Percentiles rank a stretch among this genome's conserved stretches.
Conservation (phyloP, 2,113 vertebrate species). For the Arenaria interpres region DNA sequence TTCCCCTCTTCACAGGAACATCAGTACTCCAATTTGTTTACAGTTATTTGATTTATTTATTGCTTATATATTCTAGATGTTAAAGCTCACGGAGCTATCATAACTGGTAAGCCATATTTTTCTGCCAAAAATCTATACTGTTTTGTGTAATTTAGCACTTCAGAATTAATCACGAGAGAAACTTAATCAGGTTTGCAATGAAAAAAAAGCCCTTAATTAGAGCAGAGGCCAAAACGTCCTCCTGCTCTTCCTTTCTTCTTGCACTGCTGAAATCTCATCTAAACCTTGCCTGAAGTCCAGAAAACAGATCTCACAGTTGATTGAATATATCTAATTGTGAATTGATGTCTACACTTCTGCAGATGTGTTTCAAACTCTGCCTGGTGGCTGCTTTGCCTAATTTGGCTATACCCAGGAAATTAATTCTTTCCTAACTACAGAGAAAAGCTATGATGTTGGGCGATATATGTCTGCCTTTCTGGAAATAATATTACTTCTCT, state of each 20-base stretch:
- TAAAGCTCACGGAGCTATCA: neutral
- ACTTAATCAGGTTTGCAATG: neutral
- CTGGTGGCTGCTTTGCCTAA: conserved; percentile 6
- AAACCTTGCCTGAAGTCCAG: conserved; percentile 49
- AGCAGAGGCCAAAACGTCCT: conserved; percentile 7
- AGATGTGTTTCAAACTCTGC: neutral
- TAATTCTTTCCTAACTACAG: conserved; percentile 36
- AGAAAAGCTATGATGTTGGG: neutral
- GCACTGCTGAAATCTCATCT: conserved; percentile 9
- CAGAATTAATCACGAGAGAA: neutral
- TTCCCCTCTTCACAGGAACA: neutral
- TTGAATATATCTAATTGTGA: conserved; percentile 30
- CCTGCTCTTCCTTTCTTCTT: neutral
- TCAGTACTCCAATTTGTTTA: neutral
- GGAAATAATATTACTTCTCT: neutral
- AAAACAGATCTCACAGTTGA: conserved; percentile 47
- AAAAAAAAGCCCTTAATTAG: neutral
- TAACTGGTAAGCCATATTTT: neutral
- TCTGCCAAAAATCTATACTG: neutral
- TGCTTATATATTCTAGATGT: neutral
- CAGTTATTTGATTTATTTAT: neutral
- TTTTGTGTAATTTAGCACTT: neutral
- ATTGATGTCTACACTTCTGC: neutral
- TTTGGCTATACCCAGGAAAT: conserved; percentile 23
- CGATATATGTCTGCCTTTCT: neutral